phyloP scores from a whole-genome alignment of 2,113 vertebrate genomes.

The Rhipidura dahli region DNA sequence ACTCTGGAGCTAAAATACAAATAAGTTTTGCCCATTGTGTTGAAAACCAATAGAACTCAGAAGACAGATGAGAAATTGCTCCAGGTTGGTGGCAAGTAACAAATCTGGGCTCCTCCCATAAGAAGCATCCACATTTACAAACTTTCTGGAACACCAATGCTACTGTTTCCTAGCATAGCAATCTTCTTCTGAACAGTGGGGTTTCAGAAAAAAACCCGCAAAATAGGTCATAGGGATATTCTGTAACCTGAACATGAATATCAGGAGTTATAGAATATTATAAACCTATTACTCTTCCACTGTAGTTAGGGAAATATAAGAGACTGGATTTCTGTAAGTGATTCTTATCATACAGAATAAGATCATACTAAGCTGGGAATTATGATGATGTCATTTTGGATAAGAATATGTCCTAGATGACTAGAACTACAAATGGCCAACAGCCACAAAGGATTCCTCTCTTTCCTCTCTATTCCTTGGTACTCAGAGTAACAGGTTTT shows the following conservation, averaged over 20 bases:
- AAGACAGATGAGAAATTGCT: not conserved
- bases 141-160: not conserved
- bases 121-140: not conserved
- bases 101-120: not conserved
- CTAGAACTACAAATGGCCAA: not conserved
- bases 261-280: not conserved
- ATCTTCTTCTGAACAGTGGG: not conserved
- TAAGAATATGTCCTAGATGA: not conserved
- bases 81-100: not conserved
- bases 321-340: not conserved
- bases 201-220: not conserved
- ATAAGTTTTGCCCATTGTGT: not conserved
- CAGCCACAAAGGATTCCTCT: not conserved
- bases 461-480: not conserved
- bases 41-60: not conserved
- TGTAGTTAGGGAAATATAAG: not conserved
- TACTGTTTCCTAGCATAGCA: not conserved
- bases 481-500: not conserved
- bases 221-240: not conserved
- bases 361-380: not conserved
- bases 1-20: not conserved
- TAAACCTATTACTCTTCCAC: not conserved
- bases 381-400: not conserved
- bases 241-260: not conserved
- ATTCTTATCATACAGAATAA: not conserved